Conservation (phyloP, 2,888 invertebrate genomes). For the Tortrix viridana region DNA sequence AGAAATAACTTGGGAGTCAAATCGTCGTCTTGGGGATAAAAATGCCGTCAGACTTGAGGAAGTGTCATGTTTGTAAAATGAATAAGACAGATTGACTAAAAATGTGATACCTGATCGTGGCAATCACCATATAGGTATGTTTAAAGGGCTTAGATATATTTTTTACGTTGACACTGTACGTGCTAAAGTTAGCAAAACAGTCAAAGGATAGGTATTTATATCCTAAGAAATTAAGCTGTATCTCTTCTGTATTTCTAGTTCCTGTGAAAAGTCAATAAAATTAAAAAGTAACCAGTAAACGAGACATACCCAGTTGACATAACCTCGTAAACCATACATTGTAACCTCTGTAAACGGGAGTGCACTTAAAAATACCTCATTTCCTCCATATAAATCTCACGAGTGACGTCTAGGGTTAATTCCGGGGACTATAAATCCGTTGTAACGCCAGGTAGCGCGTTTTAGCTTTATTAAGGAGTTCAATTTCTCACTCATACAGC, state of each 20-base stretch:
- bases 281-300: not conserved
- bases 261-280: not conserved
- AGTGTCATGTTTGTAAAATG: too few relatives aligned
- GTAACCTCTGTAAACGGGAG: slow-evolving; percentile 5
- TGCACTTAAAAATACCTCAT: slow-evolving; percentile 69
- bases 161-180: too few relatives aligned
- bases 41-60: too few relatives aligned
- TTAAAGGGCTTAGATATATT: too few relatives aligned
- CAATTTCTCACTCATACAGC: slow-evolving; percentile 32
- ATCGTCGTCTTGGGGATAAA: too few relatives aligned
- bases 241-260: not conserved
- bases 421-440: slow-evolving; percentile 70
- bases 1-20: too few relatives aligned
- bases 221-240: not conserved
- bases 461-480: slow-evolving; percentile 33
- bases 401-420: slow-evolving; percentile 73
- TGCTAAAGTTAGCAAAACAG: too few relatives aligned
- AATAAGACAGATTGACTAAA: too few relatives aligned
- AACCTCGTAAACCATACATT: not conserved
- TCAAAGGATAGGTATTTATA: too few relatives aligned
- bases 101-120: too few relatives aligned
- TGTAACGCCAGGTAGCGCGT: slow-evolving; percentile 42
- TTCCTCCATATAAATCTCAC: slow-evolving; percentile 74
- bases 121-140: too few relatives aligned
- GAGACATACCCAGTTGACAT: not conserved